These are phyloP conservation scores for Xiphophorus couchianus DNA, from an alignment of 2,113 vertebrate genomes.

Conservation along the genomic window DNA sequence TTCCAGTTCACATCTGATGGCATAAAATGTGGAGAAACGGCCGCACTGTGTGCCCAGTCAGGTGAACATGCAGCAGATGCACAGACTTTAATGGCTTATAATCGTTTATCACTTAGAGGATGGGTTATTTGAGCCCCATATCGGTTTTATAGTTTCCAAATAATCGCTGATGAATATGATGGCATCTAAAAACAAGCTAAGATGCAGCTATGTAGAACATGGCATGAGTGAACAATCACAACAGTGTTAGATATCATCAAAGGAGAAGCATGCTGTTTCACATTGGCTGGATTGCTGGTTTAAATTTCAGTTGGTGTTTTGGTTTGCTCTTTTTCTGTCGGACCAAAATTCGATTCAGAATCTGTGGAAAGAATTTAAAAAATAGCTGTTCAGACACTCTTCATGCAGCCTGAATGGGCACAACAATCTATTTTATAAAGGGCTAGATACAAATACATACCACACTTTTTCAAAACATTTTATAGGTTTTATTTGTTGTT, in stretches of 20 bases:
- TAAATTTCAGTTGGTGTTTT: neutral
- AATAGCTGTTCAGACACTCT: no score
- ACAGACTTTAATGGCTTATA: neutral
- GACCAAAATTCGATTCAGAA: no score
- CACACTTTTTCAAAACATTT: no score
- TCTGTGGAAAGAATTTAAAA: no score
- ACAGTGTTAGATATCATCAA: neutral
- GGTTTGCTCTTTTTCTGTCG: no score
- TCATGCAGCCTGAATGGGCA: no score
- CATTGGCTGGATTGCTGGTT: neutral
- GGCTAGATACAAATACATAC: no score
- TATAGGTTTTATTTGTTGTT: no score
- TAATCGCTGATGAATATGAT: neutral
- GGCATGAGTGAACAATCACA: no score
- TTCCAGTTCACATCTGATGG: conserved; percentile 2
- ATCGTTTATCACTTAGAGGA: neutral
- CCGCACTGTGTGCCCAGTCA: neutral
- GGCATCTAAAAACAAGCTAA: neutral
- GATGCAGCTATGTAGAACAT: no score
- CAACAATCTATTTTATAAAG: no score
- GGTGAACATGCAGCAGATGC: neutral
- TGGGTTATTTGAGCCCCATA: neutral
- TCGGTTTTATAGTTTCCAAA: conserved; percentile 4
- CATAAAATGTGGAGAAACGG: conserved; percentile 2
- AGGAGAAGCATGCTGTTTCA: neutral